Percentiles rank a stretch among this genome's conserved stretches.
Evolutionary conservation across 2,797 vertebrate species (phyloP).

Genomic region (Onychomys torridus): DNA sequence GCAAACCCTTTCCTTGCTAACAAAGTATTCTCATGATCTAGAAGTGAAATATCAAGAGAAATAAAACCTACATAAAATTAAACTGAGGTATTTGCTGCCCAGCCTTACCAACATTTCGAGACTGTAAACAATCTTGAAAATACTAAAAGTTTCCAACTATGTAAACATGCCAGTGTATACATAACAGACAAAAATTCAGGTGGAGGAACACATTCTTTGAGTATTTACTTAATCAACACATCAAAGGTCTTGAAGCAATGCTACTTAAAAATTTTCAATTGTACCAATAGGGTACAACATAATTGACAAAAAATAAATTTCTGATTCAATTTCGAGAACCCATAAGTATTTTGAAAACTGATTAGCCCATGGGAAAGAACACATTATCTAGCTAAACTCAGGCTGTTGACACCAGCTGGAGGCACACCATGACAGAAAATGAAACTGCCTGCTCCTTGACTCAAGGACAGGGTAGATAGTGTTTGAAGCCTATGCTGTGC

Average conservation of each 20-base stretch:
- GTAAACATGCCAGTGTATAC: neutral
- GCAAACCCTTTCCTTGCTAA: neutral
- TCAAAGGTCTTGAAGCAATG: conserved; percentile 14
- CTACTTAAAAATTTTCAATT: conserved; percentile 21
- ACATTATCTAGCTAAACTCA: no score
- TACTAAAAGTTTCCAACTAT: neutral
- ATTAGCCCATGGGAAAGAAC: no score
- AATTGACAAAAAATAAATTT: conserved; percentile 39
- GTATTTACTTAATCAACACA: conserved; percentile 1
- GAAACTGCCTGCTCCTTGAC: no score
- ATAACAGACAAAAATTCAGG: conserved; percentile 28
- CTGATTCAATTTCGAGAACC: conserved; percentile 35
- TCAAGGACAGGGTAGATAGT: no score
- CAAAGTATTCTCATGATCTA: neutral
- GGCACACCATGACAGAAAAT: no score
- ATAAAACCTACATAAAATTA: neutral
- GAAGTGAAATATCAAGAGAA: neutral
- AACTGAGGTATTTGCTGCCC: neutral
- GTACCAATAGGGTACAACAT: conserved; percentile 29
- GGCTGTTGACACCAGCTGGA: no score
- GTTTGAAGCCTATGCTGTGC: no score
- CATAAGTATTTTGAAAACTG: conserved; percentile 19
- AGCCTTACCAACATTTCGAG: neutral
- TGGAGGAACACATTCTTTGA: neutral
- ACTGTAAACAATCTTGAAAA: neutral